A percentile compares a stretch with the other conserved stretches of the same genome.
Evolutionary conservation across 2,113 vertebrate genomes (phyloP).

Genomic region (Lophotis ruficrista): DNA sequence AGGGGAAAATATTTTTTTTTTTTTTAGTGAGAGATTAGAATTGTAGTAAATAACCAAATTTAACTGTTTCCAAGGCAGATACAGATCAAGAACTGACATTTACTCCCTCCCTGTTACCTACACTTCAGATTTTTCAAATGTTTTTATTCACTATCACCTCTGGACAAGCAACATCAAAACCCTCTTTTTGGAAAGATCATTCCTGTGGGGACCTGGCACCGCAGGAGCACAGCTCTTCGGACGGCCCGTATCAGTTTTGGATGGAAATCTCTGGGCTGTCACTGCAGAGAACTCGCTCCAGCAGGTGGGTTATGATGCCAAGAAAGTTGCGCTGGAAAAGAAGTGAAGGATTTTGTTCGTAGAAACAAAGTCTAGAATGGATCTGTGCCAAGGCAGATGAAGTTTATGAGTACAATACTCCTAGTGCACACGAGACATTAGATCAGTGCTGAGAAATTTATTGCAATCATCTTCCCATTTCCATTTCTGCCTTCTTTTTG

Average conservation of each 20-base stretch:
- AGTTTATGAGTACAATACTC: slow-evolving; percentile 23
- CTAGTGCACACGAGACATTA: slow-evolving; percentile 13
- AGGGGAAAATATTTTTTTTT: not conserved
- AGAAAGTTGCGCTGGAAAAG: not conserved
- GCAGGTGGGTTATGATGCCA: slow-evolving; percentile 41
- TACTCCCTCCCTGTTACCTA: not conserved
- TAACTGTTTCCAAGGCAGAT: slow-evolving; percentile 25
- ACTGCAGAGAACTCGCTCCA: slow-evolving; percentile 15
- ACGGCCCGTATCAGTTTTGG: not conserved
- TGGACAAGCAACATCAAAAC: slow-evolving; percentile 29
- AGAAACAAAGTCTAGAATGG: slow-evolving; percentile 19
- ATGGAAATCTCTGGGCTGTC: slow-evolving; percentile 8
- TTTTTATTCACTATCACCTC: not conserved
- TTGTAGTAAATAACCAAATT: not conserved
- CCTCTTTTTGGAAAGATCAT: not conserved
- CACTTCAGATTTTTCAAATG: not conserved
- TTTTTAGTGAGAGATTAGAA: not conserved
- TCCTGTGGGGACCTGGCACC: not conserved
- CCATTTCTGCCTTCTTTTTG: slow-evolving; percentile 62
- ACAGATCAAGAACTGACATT: slow-evolving; percentile 17
- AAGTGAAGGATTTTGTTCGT: not conserved
- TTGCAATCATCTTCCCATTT: slow-evolving; percentile 63
- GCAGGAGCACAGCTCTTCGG: not conserved
- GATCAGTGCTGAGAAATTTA: slow-evolving; percentile 67
- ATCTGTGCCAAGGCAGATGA: slow-evolving; percentile 43